phyloP scores from a whole-genome alignment of 2,797 vertebrate species.

The Gallirallus australis region DNA sequence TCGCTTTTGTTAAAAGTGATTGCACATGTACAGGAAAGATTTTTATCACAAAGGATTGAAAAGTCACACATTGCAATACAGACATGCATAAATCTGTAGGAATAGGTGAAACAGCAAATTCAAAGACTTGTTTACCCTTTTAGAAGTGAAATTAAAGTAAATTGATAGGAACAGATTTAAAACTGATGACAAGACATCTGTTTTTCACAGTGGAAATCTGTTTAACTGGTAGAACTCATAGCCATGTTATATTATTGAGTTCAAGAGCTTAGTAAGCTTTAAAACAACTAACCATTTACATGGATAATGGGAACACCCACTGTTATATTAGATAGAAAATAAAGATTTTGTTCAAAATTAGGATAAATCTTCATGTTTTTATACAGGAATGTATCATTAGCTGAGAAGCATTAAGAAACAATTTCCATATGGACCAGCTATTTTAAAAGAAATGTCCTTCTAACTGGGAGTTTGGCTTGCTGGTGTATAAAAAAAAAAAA shows the following conservation, averaged over 20 bases:
- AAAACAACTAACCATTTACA: slow-evolving; percentile 1
- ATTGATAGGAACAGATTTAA: neutral
- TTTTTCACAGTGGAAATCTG: slow-evolving; percentile 18
- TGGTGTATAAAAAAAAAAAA: neutral
- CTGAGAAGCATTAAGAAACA: neutral
- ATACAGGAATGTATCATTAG: neutral
- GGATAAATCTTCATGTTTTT: neutral
- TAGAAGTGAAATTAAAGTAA: neutral
- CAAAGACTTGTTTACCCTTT: neutral
- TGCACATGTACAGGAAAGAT: neutral
- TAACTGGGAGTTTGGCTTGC: neutral
- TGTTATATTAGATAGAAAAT: neutral
- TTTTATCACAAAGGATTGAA: neutral
- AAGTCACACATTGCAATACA: neutral
- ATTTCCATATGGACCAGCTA: neutral
- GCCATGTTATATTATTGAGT: neutral
- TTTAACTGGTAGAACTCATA: neutral
- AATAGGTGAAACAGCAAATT: neutral
- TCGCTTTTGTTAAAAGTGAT: neutral
- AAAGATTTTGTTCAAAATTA: neutral
- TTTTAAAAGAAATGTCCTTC: neutral
- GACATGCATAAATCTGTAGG: neutral
- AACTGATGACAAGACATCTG: neutral
- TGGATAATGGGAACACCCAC: neutral
- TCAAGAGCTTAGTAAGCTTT: neutral